phyloP scores from a whole-genome alignment of 2,888 invertebrate genomes.

The Parascotia fuliginaria region DNA sequence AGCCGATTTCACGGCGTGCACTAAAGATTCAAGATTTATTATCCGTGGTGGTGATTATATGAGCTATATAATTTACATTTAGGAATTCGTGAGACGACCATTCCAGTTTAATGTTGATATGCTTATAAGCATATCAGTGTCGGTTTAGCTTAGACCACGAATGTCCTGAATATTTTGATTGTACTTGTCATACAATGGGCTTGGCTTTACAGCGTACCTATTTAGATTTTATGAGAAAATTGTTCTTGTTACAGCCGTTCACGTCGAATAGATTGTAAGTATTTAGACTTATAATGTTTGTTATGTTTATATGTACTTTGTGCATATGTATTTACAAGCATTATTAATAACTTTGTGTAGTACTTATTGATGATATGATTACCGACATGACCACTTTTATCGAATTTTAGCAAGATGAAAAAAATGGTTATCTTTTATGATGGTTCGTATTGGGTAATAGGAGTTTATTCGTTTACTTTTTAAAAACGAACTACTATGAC shows the following conservation, averaged over 20 bases:
- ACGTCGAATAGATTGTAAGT: too few species aligned
- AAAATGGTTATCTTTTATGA: too few species aligned
- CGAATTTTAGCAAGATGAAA: too few species aligned
- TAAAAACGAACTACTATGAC: too few species aligned
- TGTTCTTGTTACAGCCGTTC: not conserved
- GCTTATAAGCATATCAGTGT: constrained; percentile 43
- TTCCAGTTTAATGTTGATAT: constrained; percentile 52
- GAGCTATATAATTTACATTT: constrained; percentile 44
- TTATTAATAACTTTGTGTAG: too few species aligned
- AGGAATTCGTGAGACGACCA: constrained; percentile 57
- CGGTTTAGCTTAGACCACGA: constrained; percentile 29
- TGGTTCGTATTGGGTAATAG: too few species aligned
- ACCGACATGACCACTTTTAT: too few species aligned
- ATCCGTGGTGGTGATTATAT: constrained; percentile 33
- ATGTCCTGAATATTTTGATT: constrained; percentile 37
- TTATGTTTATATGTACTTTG: too few species aligned
- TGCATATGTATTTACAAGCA: too few species aligned
- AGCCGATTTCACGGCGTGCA: constrained; percentile 26
- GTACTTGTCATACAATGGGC: not conserved
- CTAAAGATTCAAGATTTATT: constrained; percentile 50
- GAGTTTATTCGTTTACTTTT: too few species aligned
- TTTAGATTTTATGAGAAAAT: not conserved
- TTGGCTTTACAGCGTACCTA: not conserved
- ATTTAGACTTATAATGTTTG: too few species aligned
- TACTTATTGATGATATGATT: too few species aligned